phyloP scores from a whole-genome alignment of 2,113 vertebrate genomes.

The Nymphicus hollandicus region DNA sequence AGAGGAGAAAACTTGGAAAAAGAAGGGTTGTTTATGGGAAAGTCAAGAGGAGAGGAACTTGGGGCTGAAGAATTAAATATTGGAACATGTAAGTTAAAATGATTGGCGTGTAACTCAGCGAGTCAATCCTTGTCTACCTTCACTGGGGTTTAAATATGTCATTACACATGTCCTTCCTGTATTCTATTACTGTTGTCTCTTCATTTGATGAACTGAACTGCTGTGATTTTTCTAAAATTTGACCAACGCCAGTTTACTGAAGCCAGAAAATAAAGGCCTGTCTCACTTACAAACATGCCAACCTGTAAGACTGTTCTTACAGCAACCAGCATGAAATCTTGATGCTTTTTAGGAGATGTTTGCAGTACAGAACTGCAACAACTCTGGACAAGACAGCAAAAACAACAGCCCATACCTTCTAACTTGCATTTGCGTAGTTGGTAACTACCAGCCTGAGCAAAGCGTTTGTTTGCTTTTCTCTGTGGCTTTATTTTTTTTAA shows the following conservation, averaged over 20 bases:
- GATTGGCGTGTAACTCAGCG: background rate
- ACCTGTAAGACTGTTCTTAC: background rate
- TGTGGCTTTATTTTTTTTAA: background rate
- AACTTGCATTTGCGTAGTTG: background rate
- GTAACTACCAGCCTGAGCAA: background rate
- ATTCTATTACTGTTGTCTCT: background rate
- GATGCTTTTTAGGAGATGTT: background rate
- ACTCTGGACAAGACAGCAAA: background rate
- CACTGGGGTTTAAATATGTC: background rate
- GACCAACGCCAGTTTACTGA: background rate
- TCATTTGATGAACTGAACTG: background rate
- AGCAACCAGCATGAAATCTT: background rate
- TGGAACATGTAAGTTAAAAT: background rate
- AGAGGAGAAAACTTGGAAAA: background rate
- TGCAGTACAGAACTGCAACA: background rate
- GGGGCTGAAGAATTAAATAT: background rate
- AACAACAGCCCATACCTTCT: background rate
- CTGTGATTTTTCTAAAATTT: background rate
- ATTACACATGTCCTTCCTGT: background rate
- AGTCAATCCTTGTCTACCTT: background rate
- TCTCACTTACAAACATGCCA: background rate
- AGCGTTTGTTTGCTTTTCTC: background rate
- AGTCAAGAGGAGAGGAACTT: background rate
- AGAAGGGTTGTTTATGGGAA: background rate
- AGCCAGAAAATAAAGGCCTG: background rate